Percentiles rank a stretch among this genome's conserved stretches.
Evolutionary conservation across 2,797 vertebrate genomes (phyloP).

Genomic region (Trematomus bernacchii): DNA sequence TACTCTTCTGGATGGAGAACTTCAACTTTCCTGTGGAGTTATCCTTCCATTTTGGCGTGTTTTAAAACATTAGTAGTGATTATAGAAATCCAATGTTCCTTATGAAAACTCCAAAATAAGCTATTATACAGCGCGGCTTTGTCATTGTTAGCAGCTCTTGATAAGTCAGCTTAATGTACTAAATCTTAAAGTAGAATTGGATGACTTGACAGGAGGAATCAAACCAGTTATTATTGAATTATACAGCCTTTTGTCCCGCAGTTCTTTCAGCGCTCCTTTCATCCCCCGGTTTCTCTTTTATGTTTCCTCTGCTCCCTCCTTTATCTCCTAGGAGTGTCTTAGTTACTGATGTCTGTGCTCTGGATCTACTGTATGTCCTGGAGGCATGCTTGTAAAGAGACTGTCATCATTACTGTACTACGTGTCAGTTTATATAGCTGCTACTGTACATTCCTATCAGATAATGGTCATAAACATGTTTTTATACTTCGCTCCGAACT

Average conservation of each 20-base stretch:
- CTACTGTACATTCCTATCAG: slow-evolving; percentile 3
- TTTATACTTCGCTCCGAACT: too few species aligned
- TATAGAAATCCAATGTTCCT: background rate
- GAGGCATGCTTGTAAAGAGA: slow-evolving; percentile 44
- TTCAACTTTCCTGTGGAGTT: background rate
- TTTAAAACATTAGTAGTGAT: background rate
- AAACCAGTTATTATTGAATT: slow-evolving; percentile 30
- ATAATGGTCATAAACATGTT: background rate
- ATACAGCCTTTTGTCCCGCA: slow-evolving; percentile 22
- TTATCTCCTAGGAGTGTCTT: slow-evolving; percentile 34
- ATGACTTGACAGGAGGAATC: slow-evolving; percentile 26
- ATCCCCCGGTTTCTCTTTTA: slow-evolving; percentile 22
- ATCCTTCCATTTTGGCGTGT: background rate
- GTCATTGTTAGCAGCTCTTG: background rate
- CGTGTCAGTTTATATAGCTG: slow-evolving; percentile 30
- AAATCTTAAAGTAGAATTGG: slow-evolving; percentile 7
- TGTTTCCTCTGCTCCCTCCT: slow-evolving; percentile 26
- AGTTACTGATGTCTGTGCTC: slow-evolving; percentile 39
- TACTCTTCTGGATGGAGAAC: background rate
- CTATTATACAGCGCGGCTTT: background rate
- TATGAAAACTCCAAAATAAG: background rate
- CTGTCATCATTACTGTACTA: slow-evolving; percentile 34
- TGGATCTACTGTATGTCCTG: slow-evolving; percentile 39
- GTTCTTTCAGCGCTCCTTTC: slow-evolving; percentile 22
- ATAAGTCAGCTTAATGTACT: slow-evolving; percentile 17